Evolutionary conservation across 2,888 invertebrate species (phyloP).

Genomic region (Microctonus aethiopoides): DNA sequence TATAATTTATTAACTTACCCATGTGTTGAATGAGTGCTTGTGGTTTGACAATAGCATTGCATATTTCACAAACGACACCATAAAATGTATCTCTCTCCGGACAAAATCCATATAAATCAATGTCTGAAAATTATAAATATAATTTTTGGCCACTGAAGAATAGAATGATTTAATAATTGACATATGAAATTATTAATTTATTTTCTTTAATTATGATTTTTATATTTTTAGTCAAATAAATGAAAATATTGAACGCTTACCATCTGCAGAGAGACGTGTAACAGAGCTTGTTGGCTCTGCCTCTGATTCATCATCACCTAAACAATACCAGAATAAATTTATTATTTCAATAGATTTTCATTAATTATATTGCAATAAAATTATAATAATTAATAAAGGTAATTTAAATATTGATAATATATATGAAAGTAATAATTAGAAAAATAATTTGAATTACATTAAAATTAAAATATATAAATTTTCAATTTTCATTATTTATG

Average conservation of each 20-base stretch:
- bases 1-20: constrained; percentile 55
- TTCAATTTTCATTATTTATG: too few relatives aligned
- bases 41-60: constrained; percentile 81
- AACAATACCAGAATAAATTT: constrained; percentile 35
- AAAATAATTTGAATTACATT: not conserved
- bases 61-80: constrained; percentile 82
- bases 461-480: too few relatives aligned
- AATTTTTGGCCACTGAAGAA: constrained; percentile 12
- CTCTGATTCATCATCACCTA: constrained; percentile 64
- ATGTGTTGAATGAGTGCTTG: constrained; percentile 82
- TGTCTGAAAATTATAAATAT: constrained; percentile 68
- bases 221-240: not conserved
- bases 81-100: constrained; percentile 82
- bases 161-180: not conserved
- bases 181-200: not conserved
- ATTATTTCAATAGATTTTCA: not conserved
- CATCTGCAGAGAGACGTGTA: constrained; percentile 62
- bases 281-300: constrained; percentile 60
- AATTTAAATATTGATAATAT: too few relatives aligned
- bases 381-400: not conserved
- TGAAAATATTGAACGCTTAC: constrained; percentile 46
- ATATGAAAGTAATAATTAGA: not conserved
- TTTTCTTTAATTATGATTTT: not conserved
- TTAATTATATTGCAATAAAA: not conserved
- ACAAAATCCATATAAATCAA: constrained; percentile 81